Base-by-base conservation (phyloP, 2,797 vertebrate genomes). In the Pseudomugil tenellus region DNA sequence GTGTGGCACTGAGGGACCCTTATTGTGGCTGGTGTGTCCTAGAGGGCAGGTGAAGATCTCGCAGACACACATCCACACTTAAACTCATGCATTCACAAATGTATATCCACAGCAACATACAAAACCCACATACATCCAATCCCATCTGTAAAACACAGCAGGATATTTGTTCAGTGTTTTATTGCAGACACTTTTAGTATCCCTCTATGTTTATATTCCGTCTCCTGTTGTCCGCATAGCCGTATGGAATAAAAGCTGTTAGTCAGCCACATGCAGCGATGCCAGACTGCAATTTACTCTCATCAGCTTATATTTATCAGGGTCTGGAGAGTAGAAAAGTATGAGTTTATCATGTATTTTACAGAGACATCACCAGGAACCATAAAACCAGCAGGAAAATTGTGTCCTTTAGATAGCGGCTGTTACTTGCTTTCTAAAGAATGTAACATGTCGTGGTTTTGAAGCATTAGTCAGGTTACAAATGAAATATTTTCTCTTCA, bases 11-110 rank as follows among this genome's bases (percentile, higher is more conserved):
- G 0, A 92, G 77, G 86, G 97, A 99, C 81, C 97, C 97, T 0
- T 99, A 98, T 92, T 99, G 98, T 3, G 98, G 98, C 88, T 99
- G 98, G 98, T 99, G 97, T 31, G 97, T 98, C 39, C 79, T 94
- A 49, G 95, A 98, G 90, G 96, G 96, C 93, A 96, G 95, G 96
- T 98, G 83, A 93, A 93, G 77, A 19, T 39, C 62, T 11, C 3
- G 52, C 28, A 29, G 10, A 56, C 32, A 57, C 48, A 58, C 58
- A 60, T 37, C 21, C 19, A 52, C 14, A 59, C 37, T 54, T 35
- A 62, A 31, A 35, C 4, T 17, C 23, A 37, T 46, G 19, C 37
- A 58, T 52, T 10, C 54, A 68, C 59, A 43, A 74, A 80, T 55
- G 43, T 67, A 79, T 19, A 19, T 55, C 58, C 76, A 61, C 62